phyloP scores from a whole-genome alignment of 2,113 vertebrate genomes.

The Potamarius usumacintae region DNA sequence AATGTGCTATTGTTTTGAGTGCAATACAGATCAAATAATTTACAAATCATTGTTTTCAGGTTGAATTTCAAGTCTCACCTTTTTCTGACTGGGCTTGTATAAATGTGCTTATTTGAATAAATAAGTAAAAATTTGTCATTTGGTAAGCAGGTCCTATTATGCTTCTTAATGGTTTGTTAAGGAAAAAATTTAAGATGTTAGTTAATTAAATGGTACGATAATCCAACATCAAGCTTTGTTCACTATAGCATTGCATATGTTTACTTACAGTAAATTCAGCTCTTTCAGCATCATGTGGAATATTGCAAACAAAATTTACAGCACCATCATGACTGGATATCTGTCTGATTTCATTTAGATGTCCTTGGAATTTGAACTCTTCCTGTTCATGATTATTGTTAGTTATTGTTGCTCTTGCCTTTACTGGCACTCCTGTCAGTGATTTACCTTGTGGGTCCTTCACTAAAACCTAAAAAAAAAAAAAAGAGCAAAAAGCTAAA shows the following conservation, averaged over 20 bases:
- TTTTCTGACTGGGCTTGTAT: too few species aligned
- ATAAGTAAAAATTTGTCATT: neutral
- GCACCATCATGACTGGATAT: conserved; percentile 71
- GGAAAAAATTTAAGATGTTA: neutral
- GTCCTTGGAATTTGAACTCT: conserved; percentile 19
- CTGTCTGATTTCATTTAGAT: conserved; percentile 36
- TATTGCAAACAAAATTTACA: conserved; percentile 77
- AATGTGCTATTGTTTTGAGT: too few species aligned
- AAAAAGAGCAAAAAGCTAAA: neutral
- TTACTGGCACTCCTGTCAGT: conserved; percentile 67
- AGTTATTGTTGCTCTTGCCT: conserved; percentile 55
- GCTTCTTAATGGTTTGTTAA: neutral
- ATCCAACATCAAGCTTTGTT: neutral
- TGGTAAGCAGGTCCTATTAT: neutral
- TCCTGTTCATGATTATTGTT: conserved; percentile 33
- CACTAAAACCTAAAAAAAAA: conserved; percentile 80
- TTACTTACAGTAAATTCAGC: conserved; percentile 76
- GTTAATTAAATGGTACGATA: too few species aligned
- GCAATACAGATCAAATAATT: too few species aligned
- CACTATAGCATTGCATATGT: neutral
- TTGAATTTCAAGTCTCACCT: too few species aligned
- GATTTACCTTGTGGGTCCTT: conserved; percentile 76
- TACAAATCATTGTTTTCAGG: too few species aligned
- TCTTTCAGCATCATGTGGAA: conserved; percentile 56
- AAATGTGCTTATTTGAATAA: neutral